Evolutionary conservation across 2,797 vertebrate genomes (phyloP).

Genomic region (Steatocranus sp.): DNA sequence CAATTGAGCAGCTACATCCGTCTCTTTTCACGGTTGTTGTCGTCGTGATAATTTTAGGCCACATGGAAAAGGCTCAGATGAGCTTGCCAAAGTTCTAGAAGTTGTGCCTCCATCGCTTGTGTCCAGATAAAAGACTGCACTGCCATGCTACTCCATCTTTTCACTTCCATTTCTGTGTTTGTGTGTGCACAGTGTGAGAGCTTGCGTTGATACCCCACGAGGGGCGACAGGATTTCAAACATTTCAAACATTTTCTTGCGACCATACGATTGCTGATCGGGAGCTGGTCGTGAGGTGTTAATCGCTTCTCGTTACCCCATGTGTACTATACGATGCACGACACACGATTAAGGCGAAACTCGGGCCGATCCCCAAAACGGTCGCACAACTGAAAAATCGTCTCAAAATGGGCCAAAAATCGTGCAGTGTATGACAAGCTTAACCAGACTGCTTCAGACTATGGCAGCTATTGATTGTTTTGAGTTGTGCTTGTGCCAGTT

Average conservation of each 20-base stretch:
- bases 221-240: background rate
- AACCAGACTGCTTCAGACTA: background rate
- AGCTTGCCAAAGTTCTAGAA: background rate
- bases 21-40: background rate
- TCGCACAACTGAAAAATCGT: background rate
- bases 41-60: fast-evolving
- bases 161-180: background rate
- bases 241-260: background rate
- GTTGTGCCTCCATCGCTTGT: background rate
- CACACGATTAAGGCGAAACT: background rate
- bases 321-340: fast-evolving
- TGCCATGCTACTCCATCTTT: background rate
- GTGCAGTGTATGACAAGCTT: background rate
- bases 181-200: background rate
- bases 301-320: background rate
- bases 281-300: background rate
- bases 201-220: fast-evolving
- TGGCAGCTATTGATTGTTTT: background rate
- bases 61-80: background rate
- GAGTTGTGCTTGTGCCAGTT: background rate
- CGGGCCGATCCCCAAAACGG: fast-evolving
- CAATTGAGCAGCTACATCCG: background rate
- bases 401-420: background rate
- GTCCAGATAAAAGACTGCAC: background rate
- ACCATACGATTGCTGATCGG: background rate